Base-by-base conservation (phyloP, 2,797 vertebrate species). In the Lithobates sylvaticus region DNA sequence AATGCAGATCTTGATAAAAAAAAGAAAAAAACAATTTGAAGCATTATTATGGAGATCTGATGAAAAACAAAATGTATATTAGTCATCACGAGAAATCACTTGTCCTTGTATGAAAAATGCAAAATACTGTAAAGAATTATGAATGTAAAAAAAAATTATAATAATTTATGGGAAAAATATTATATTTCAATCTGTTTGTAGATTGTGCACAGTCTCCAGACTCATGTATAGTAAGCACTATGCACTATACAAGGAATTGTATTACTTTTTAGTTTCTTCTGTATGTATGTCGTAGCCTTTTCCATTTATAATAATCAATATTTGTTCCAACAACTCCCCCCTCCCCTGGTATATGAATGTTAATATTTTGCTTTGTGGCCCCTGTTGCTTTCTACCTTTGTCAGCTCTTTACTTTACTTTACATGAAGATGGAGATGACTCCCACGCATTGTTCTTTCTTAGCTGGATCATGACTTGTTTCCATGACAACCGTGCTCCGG, bases 401-500 rank as follows among this genome's bases (percentile, higher is more conserved):
- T 76, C 50, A 74, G 10, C 15, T 76, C 76, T 61, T 78, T 44
- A 72, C 44, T 39, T 83, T 87, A 29, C 5, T 72, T 68, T 71
- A 21, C 61, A 80, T 80, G 9, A 58, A 79, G 86, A 68, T 69
- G 68, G 47, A 70, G 44, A 71, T 61, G 70, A 67, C 81, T 84
- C 86, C 86, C 73, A 87, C 86, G 76, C 86, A 79, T 87, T 87
- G 75, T 80, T 84, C 86, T 84, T 69, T 76, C 76, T 16, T 75
- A 79, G 86, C 71, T 61, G 64, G 86, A 84, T 87, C 58, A 44
- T 80, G 81, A n/a, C 86, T 75, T 87, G 86, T 87, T 84, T 87
- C 81, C 39, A 84, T 87, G 76, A 76, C n/a, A 80, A 84, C 86
- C 64, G 50, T 76, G 81, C 54, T 47, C 50, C 50, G 71, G 54